A percentile compares a stretch with the other conserved stretches of the same genome.
phyloP scores from a whole-genome alignment of 2,113 vertebrate genomes.

The Aphyosemion australe region DNA sequence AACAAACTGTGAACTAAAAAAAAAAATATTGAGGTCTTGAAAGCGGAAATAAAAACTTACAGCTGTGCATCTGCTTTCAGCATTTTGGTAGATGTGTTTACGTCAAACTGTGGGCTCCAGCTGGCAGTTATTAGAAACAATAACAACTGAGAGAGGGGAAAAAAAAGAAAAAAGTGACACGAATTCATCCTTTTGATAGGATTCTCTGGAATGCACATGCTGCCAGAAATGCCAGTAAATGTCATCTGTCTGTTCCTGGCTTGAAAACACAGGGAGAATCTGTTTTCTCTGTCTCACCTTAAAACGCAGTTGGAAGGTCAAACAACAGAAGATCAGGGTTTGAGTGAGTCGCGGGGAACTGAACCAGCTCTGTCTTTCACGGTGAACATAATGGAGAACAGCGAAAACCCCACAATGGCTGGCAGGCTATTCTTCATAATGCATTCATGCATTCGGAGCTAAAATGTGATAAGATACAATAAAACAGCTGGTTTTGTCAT shows the following conservation, averaged over 20 bases:
- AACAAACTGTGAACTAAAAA: conserved; percentile 28
- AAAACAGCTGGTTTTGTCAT: conserved; percentile 1
- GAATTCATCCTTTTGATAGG: conserved; percentile 49
- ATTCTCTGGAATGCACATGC: conserved; percentile 62
- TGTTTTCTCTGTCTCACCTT: conserved; percentile 16
- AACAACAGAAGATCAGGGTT: conserved; percentile 14
- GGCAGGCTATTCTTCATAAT: conserved; percentile 7
- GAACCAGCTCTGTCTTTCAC: conserved; percentile 31
- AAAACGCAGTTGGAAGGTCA: conserved; percentile 33
- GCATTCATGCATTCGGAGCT: conserved; percentile 14
- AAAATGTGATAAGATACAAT: conserved; percentile 11
- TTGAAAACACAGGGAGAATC: conserved; percentile 22
- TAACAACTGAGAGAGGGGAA: neutral
- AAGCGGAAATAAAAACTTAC: neutral
- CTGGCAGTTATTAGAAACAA: conserved; percentile 27
- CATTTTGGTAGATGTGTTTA: neutral
- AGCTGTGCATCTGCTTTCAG: neutral
- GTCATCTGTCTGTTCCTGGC: conserved; percentile 54
- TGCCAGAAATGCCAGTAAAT: conserved; percentile 65
- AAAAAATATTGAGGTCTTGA: conserved; percentile 27
- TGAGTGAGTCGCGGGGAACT: neutral
- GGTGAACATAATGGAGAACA: conserved; percentile 17
- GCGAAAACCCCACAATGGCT: neutral
- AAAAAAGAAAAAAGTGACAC: conserved; percentile 7
- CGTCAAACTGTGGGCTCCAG: conserved; percentile 22